phyloP scores from a whole-genome alignment of 2,888 invertebrate genomes.

The Ctenicera cuprea region DNA sequence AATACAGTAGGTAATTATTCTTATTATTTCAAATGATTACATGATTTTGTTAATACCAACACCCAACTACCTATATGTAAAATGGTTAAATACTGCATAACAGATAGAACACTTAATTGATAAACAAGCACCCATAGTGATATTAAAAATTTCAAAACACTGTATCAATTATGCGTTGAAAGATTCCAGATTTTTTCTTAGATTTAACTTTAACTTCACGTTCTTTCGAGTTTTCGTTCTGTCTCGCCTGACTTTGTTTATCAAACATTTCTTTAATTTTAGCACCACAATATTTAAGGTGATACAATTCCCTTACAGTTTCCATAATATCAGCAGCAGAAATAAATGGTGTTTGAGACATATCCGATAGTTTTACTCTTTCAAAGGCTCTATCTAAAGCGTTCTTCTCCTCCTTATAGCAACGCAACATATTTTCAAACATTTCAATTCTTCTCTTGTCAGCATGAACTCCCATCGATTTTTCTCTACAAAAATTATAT shows the following conservation, averaged over 20 bases:
- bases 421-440: constrained; percentile 49
- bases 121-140: no score
- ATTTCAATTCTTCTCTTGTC: constrained; percentile 44
- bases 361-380: constrained; percentile 20
- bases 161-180: background rate
- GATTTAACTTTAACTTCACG: constrained; percentile 5
- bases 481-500: constrained; percentile 52
- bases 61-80: no score
- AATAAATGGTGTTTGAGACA: constrained; percentile 29
- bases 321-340: constrained; percentile 46
- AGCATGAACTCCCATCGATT: constrained; percentile 42
- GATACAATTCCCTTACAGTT: constrained; percentile 49
- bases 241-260: constrained; percentile 33
- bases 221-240: background rate
- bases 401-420: constrained; percentile 54
- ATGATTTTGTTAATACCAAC: no score
- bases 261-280: constrained; percentile 53
- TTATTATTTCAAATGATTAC: no score
- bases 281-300: constrained; percentile 50
- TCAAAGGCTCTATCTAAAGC: constrained; percentile 46
- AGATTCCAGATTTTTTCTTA: background rate
- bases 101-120: background rate
- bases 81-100: no score
- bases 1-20: no score
- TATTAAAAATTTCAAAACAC: background rate